Base-by-base conservation (phyloP, 2,888 invertebrate genomes). In the Argyresthia albistria region DNA sequence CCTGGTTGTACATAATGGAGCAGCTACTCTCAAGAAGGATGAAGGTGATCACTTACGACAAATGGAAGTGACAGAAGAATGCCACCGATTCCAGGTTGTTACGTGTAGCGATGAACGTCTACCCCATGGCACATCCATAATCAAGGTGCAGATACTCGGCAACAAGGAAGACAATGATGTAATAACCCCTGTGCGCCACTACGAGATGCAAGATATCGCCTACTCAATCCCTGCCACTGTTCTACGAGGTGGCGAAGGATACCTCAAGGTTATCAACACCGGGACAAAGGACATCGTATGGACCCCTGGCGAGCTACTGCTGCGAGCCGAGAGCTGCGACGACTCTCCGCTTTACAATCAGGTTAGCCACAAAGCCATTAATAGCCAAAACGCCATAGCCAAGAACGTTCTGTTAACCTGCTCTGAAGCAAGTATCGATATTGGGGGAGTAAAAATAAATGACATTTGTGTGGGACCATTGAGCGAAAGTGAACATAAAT, bases 201-300 rank as follows among this genome's bases (percentile, higher is more conserved):
- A 37, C 16, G 37, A 52, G 39, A 8, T 52, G 46, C 14, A 16
- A 36, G 52, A 16, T 11, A 16, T 14, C 4, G 36, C 52, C 8
- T 52, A 52, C 35, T 52, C 52, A 8, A 14, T 52, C 8, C 52
- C 46, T 11, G 52, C 46, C 15, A 37, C 52, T 3, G 37, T 52
- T 7, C 37, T 52, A 9, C 45, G 39, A 39, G 52, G 52, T 14
- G 10, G 39, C 14, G 12, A 46, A n/a, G 52, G 46, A 7, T 52
- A 15, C 46, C 14, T 52, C 25, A 52, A 52, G 39, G 15, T 52
- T 15, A 25, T 52, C 39, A 52, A 52, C 36, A 15, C 25, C 7
- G 52, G 52, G 16, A 16, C 12, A 1, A 14, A 14, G 37, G 46
- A 52, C 11, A 37, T 52, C 35, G 16, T 11, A 11, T 52, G 52